phyloP scores from a whole-genome alignment of 2,797 vertebrate genomes.

The Cossypha heuglini region DNA sequence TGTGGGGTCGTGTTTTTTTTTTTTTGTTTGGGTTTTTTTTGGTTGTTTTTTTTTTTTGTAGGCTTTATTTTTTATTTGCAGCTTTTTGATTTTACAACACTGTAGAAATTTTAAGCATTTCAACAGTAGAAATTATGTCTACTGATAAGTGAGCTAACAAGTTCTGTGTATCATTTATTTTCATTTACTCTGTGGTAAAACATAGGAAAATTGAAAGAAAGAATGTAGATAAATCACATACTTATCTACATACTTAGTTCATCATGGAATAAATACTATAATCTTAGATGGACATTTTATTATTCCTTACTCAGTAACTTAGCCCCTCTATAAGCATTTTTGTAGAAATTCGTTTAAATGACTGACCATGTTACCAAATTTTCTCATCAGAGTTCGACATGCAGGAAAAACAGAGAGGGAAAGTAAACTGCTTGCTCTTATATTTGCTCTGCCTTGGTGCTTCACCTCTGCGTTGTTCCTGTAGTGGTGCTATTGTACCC shows the following conservation, averaged over 20 bases:
- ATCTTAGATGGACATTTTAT: background rate
- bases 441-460: background rate
- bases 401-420: background rate
- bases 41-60: too few relatives aligned
- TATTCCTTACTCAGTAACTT: background rate
- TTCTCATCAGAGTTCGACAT: background rate
- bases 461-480: background rate
- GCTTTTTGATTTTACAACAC: background rate
- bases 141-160: background rate
- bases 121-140: background rate
- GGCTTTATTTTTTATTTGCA: background rate
- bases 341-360: background rate
- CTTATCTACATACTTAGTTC: background rate
- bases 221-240: background rate
- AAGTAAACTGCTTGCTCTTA: background rate
- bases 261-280: background rate
- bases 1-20: rapidly evolving
- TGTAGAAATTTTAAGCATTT: background rate
- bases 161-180: background rate
- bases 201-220: background rate
- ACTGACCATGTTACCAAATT: background rate
- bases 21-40: too few relatives aligned
- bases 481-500: background rate
- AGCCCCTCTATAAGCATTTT: background rate
- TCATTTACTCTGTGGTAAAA: background rate